Conservation (phyloP, 2,797 vertebrate species). For the Cyprinella venusta region DNA sequence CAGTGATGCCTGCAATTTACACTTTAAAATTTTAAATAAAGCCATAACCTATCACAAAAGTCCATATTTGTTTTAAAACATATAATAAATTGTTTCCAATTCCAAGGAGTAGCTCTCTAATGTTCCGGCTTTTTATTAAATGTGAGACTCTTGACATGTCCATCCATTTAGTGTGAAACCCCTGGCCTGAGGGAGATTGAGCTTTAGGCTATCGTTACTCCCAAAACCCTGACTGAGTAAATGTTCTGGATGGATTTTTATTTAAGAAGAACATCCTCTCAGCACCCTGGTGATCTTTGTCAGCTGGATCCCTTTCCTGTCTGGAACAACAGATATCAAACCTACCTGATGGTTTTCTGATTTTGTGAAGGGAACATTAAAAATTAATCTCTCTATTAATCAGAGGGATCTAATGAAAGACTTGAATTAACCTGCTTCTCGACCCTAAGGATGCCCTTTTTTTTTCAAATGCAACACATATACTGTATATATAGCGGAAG, state of each 20-base stretch:
- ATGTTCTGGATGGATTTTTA: constrained; percentile 46
- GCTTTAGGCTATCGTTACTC: background rate
- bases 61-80: background rate
- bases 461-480: background rate
- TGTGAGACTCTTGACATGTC: constrained; percentile 1
- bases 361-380: constrained; percentile 35
- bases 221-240: constrained; percentile 26
- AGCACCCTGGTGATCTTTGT: constrained; percentile 21
- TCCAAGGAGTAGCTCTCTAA: background rate
- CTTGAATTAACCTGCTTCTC: constrained; percentile 19
- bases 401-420: background rate
- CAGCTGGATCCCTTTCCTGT: constrained; percentile 31
- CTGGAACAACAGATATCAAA: constrained; percentile 39
- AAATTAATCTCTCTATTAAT: constrained; percentile 28
- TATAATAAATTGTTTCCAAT: background rate
- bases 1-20: too few species aligned
- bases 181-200: background rate
- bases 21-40: background rate
- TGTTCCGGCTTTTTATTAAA: background rate
- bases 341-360: background rate
- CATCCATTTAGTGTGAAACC: constrained; percentile 29
- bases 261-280: constrained; percentile 38
- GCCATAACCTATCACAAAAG: background rate
- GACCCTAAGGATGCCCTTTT: background rate
- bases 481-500: too few species aligned